Base-by-base conservation (phyloP, 2,797 vertebrate genomes). In the Falco naumanni region DNA sequence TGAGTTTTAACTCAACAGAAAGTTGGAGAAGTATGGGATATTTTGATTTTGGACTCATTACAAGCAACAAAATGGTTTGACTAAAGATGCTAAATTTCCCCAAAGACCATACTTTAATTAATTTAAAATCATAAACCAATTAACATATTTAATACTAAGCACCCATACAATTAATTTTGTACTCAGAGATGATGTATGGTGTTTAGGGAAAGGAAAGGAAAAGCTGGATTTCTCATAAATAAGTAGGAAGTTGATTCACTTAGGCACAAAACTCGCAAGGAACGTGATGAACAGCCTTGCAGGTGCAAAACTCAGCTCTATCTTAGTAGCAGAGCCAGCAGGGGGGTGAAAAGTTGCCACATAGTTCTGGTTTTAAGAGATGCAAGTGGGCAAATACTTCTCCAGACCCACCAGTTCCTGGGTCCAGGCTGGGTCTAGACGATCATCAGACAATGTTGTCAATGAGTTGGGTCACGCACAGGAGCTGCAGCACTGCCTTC, bases 71-170 rank as follows among this genome's bases (percentile, higher is more conserved):
- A 89, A 15, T 56, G 7, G 21, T 85, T 77, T 89, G 71, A 87
- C 28, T 80, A 70, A 90, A 70, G 79, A 85, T 60, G 60, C 2
- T 83, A 20, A 29, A 95, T 95, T 95, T 95, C 95, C 94, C 93
- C 10, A 43, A 92, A 95, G 91, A 76, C 71, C 37, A 78, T 13
- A 66, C 11, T 85, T 87, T 70, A 95, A 93, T 92, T 84, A 92
- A 89, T 83, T 92, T 91, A 29, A 89, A 95, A 95, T 83, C 76
- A 87, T 80, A 94, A 95, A 87, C 82, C 60, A 89, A 93, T 95
- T 95, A 95, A 77, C 79, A 87, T 87, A 83, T 89, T 95, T 92
- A 85, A 76, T 72, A 41, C 31, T 77, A 48, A 92, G 66, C 11
- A 17, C 16, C 56, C 87, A 33, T 64, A 77, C 25, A 74, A 87